These are phyloP conservation scores for Coturnix japonica DNA, from an alignment of 2,113 vertebrate genomes.

Conservation along the genomic window DNA sequence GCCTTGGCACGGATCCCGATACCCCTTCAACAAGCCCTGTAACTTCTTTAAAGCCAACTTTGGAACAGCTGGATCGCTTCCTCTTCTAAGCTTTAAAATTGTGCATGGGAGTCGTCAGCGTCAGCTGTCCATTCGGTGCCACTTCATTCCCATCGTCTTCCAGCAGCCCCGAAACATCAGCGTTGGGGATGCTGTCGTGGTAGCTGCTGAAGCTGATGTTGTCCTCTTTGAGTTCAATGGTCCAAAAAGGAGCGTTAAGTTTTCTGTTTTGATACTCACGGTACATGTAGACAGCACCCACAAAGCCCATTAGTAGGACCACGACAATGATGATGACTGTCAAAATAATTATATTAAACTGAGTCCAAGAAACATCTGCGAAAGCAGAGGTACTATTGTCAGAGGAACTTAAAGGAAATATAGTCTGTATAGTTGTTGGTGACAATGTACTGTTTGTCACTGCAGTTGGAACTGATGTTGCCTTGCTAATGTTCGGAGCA, in stretches of 20 bases:
- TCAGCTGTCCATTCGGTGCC: slow-evolving; percentile 92
- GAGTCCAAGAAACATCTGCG: slow-evolving; percentile 95
- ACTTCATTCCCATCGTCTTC: slow-evolving; percentile 93
- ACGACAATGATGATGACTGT: slow-evolving; percentile 95
- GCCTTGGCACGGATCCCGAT: slow-evolving; percentile 8
- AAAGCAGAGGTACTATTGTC: slow-evolving; percentile 89
- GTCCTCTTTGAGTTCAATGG: slow-evolving; percentile 98
- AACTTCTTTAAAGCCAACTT: slow-evolving; percentile 3
- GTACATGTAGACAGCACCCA: slow-evolving; percentile 95
- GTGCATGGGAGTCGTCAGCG: slow-evolving; percentile 88
- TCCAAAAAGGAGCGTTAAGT: slow-evolving; percentile 99
- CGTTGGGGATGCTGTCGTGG: slow-evolving; percentile 97
- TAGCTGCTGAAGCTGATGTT: slow-evolving; percentile 99
- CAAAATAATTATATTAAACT: slow-evolving; percentile 96
- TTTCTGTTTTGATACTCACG: slow-evolving; percentile 97
- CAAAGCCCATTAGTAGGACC: slow-evolving; percentile 93
- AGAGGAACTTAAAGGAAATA: slow-evolving; percentile 82
- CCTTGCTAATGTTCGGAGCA: slow-evolving; percentile 69
- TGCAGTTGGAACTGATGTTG: slow-evolving; percentile 66
- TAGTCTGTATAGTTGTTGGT: slow-evolving; percentile 78
- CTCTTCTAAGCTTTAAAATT: slow-evolving; percentile 86
- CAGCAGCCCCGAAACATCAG: slow-evolving; percentile 91
- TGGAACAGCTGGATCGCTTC: slow-evolving; percentile 2
- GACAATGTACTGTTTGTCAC: slow-evolving; percentile 74
- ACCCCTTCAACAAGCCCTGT: slow-evolving; percentile 24